phyloP scores from a whole-genome alignment of 1,140 invertebrate genomes.

The Centruroides sculpturatus region DNA sequence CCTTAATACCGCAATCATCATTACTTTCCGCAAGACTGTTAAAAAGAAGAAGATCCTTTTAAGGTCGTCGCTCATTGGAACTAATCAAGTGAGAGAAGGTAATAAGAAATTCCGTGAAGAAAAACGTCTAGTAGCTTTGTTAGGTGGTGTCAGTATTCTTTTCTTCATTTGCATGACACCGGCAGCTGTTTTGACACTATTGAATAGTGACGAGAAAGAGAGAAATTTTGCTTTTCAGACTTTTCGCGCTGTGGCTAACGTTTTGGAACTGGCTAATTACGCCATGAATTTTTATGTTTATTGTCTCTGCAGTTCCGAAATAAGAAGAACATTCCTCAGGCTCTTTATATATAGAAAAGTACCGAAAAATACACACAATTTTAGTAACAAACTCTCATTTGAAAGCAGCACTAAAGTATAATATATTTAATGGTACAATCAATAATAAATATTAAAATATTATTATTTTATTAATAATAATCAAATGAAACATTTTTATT shows the following conservation, averaged over 20 bases:
- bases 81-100: constrained; percentile 14
- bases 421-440: background rate
- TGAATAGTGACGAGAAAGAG: constrained; percentile 23
- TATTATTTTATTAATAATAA: too few species aligned
- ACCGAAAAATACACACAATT: constrained; percentile 1
- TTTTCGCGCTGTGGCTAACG: constrained; percentile 54
- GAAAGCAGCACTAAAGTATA: constrained; percentile 11
- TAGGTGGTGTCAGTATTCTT: constrained; percentile 53
- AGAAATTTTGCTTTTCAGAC: constrained; percentile 37
- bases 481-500: too few species aligned
- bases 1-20: constrained; percentile 51
- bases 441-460: too few species aligned
- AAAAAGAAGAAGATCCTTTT: constrained; percentile 47
- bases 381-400: constrained; percentile 5
- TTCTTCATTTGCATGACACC: constrained; percentile 60
- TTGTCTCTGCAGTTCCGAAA: constrained; percentile 58
- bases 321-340: constrained; percentile 48
- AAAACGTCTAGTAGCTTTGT: constrained; percentile 45
- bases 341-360: constrained; percentile 16
- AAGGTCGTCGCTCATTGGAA: constrained; percentile 6
- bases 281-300: constrained; percentile 66
- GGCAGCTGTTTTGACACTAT: constrained; percentile 50
- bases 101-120: constrained; percentile 45
- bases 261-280: constrained; percentile 56
- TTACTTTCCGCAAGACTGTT: constrained; percentile 49